phyloP scores from a whole-genome alignment of 1,140 invertebrate genomes.

The Platyura marginata region DNA sequence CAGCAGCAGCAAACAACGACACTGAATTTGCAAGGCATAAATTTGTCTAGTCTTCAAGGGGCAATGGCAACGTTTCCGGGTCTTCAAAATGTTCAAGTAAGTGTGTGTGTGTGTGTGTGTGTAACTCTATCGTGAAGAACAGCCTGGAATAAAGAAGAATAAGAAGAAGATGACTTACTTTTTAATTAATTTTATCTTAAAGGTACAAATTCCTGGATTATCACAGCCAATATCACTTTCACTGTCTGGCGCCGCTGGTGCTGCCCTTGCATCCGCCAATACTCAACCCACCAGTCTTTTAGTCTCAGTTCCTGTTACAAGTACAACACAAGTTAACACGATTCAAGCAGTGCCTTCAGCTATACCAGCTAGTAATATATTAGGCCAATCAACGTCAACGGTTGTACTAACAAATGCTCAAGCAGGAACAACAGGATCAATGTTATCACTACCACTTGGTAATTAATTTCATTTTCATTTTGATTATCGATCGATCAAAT shows the following conservation, averaged over 20 bases:
- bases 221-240: slow-evolving; percentile 60
- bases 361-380: slow-evolving; percentile 13
- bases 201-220: slow-evolving; percentile 60
- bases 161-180: no score
- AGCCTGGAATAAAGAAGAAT: no score
- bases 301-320: slow-evolving; percentile 25
- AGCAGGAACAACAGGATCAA: slow-evolving; percentile 17
- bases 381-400: slow-evolving; percentile 26
- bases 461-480: slow-evolving; percentile 26
- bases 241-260: slow-evolving; percentile 27
- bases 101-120: neutral
- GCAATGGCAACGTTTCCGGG: slow-evolving; percentile 45
- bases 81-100: slow-evolving; percentile 56
- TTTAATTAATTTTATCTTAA: slow-evolving; percentile 8
- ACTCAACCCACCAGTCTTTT: slow-evolving; percentile 18
- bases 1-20: slow-evolving; percentile 21
- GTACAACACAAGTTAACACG: slow-evolving; percentile 11
- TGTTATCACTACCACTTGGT: slow-evolving; percentile 39
- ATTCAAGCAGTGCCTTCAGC: slow-evolving; percentile 6
- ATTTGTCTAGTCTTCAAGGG: slow-evolving; percentile 51
- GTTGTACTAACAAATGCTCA: slow-evolving; percentile 30
- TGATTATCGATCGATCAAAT: slow-evolving; percentile 1
- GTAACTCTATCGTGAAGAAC: neutral
- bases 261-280: slow-evolving; percentile 3
- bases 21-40: slow-evolving; percentile 49